These are phyloP conservation scores for Embiotoca jacksoni DNA, from an alignment of 2,113 vertebrate genomes.

Conservation along the genomic window DNA sequence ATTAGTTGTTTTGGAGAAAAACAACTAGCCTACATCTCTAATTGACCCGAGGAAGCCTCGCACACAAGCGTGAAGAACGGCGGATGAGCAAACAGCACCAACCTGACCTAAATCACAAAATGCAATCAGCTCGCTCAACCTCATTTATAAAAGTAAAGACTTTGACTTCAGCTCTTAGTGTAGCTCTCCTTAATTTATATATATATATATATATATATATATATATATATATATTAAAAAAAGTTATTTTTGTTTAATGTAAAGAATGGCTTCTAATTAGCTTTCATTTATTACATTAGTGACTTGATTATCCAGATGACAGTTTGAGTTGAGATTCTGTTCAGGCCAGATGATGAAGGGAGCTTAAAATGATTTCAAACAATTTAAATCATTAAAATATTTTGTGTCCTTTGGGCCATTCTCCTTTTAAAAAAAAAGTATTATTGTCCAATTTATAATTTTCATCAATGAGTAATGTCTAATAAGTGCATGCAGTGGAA, in stretches of 20 bases:
- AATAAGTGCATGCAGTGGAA: not conserved
- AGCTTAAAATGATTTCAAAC: too few species aligned
- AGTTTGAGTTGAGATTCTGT: too few species aligned
- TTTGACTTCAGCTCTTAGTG: not conserved
- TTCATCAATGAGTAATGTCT: too few species aligned
- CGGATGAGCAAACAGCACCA: slow-evolving; percentile 25
- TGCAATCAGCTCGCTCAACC: not conserved
- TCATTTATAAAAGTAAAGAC: slow-evolving; percentile 15
- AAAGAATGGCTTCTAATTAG: slow-evolving; percentile 4
- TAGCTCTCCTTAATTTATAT: not conserved
- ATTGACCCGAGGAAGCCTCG: slow-evolving; percentile 40
- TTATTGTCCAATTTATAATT: too few species aligned
- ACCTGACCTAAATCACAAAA: slow-evolving; percentile 49
- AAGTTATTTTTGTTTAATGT: not conserved
- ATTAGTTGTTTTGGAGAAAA: slow-evolving; percentile 54
- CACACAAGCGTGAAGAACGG: slow-evolving; percentile 5
- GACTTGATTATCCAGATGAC: too few species aligned
- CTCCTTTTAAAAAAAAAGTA: too few species aligned
- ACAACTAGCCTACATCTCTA: slow-evolving; percentile 61
- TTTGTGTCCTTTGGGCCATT: too few species aligned
- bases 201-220: too few species aligned
- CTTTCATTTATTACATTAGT: not conserved
- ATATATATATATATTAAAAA: not conserved
- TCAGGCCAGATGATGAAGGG: too few species aligned
- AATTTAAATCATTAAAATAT: too few species aligned